Conservation (phyloP, 1,140 invertebrate genomes). For the Probaryconus sp. region DNA sequence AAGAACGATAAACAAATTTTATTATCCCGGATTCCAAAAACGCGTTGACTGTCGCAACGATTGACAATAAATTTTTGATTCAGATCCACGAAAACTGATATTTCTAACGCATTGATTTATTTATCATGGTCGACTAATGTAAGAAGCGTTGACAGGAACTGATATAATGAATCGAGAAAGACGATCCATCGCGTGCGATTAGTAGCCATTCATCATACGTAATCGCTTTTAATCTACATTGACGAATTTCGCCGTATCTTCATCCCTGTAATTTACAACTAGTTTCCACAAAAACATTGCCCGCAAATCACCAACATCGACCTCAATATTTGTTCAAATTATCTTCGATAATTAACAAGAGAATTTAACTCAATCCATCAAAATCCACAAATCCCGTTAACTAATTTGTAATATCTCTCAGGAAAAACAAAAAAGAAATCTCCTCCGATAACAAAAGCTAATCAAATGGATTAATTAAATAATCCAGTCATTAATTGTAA, state of each 20-base stretch:
- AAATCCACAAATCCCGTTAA: no score
- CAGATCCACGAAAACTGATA: neutral
- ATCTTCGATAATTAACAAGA: no score
- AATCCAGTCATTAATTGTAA: no score
- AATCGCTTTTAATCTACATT: slow-evolving; percentile 10
- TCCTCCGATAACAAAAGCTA: no score
- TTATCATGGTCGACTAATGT: neutral
- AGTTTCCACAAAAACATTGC: neutral
- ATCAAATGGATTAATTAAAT: no score
- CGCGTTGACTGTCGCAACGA: neutral
- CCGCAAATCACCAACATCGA: neutral
- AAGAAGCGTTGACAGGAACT: slow-evolving; percentile 3
- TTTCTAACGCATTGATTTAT: neutral
- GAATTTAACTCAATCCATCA: no score
- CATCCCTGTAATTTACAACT: neutral
- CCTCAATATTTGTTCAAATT: no score
- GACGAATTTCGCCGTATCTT: slow-evolving; percentile 1
- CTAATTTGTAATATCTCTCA: no score
- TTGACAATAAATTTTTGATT: slow-evolving; percentile 4
- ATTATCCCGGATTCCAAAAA: no score
- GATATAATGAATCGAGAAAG: slow-evolving; percentile 5
- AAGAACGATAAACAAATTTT: no score
- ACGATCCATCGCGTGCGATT: slow-evolving; percentile 8
- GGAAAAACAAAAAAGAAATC: no score
- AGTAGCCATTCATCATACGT: slow-evolving; percentile 4